Evolutionary conservation across 2,888 invertebrate species (phyloP), one percentile per base, ranked within the genome.

Genomic region (Macrophya alboannulata): DNA sequence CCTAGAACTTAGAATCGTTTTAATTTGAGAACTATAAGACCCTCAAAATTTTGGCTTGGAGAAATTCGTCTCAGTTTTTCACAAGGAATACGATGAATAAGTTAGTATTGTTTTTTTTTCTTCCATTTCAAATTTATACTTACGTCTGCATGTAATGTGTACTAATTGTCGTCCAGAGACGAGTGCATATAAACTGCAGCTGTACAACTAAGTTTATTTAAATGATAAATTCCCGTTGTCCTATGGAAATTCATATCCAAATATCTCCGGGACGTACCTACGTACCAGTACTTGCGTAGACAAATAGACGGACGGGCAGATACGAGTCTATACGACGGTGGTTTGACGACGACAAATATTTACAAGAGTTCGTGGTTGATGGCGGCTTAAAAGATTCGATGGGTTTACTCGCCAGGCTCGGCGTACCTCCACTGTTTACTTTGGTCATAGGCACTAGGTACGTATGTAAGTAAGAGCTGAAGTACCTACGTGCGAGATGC

Each of bases 261-360:
- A 81, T 81, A 81, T 81, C 81, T 51, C 55, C 55, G 55, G 31
- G 12, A 87, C 86, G 86, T 86, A 87, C 86, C 84, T 86, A 15
- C 10, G 55, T 68, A 68, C 68, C 17, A 25, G 25, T 82, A 85
- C 87, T 31, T 51, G 43, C 65, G 77, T 72, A 84, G 45, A 85
- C 84, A 86, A 76, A 86, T 71, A 62, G 40, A 77, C 25, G 21
- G 0, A 86, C 8, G 71, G 21, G 51, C 77, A 62, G 40, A 40
- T 51, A 25, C 40, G 48, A 74, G 17, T 86, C 86, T 87, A 85
- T 84, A 87, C 85, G 86, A 84, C 86, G 86, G 81, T 82, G 86
- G 85, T 87, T 86, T 86, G 86, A 88, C 85, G 87, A 87, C 84
- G 87, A 87, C 91, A 91, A 91, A 92, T 91, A 92, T 92, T 91